These are phyloP conservation scores for Nephrocerus scutellatus DNA, from an alignment of 2,888 invertebrate species.

Conservation along the genomic window DNA sequence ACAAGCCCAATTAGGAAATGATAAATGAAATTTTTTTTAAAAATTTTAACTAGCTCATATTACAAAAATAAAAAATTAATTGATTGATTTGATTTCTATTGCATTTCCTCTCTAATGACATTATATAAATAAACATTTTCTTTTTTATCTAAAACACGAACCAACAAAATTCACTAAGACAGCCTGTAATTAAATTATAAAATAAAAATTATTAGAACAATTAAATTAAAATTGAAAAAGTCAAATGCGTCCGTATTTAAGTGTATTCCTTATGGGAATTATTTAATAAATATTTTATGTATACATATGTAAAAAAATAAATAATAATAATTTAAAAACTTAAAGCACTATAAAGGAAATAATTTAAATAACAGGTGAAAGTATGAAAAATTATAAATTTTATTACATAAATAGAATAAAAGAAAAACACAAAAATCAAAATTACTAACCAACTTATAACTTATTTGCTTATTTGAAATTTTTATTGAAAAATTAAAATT, in stretches of 20 bases:
- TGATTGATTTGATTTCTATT: background rate
- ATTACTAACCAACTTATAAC: no score
- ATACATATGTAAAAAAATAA: slow-evolving; percentile 8
- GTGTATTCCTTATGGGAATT: slow-evolving; percentile 12
- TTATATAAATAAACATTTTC: slow-evolving; percentile 1
- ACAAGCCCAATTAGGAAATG: no score
- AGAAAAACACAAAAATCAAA: slow-evolving; percentile 1
- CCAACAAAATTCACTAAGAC: slow-evolving; percentile 7
- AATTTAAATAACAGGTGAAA: no score
- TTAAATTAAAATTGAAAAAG: slow-evolving; percentile 10
- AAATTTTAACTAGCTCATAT: no score
- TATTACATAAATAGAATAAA: background rate
- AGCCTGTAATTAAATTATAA: slow-evolving; percentile 2
- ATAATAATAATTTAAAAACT: slow-evolving; percentile 14
- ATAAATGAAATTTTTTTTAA: no score
- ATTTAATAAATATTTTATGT: slow-evolving; percentile 4
- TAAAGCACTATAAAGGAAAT: slow-evolving; percentile 13
- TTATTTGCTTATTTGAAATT: no score
- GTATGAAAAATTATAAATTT: slow-evolving; percentile 2
- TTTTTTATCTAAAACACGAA: slow-evolving; percentile 4
- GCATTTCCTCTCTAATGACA: background rate
- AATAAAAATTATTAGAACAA: slow-evolving; percentile 7
- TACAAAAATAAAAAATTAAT: no score
- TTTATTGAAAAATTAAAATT: slow-evolving; percentile 3
- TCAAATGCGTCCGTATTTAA: slow-evolving; percentile 21